Base-by-base conservation (phyloP, 1,140 invertebrate species). In the Dinoponera quadriceps region DNA sequence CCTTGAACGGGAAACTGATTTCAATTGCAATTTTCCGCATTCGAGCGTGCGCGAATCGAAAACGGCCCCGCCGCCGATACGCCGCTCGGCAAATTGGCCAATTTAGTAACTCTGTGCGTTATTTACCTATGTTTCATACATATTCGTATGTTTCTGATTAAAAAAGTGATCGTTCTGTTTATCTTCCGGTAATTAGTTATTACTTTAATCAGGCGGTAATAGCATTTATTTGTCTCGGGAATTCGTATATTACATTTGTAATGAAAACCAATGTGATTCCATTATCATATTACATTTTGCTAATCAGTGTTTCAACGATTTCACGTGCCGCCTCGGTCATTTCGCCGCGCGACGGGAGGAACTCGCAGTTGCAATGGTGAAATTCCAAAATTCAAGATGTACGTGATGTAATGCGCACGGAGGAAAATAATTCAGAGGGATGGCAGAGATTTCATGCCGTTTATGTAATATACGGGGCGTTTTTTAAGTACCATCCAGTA, bases 201-300 rank as follows among this genome's bases (percentile, higher is more conserved):
- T 80, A 69, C 48, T 80, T 80, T 80, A 80, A 80, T 80, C 51
- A 71, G 7, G 29, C 75, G n/a, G 33, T 71, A 80, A 80, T 69
- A 57, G 65, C 25, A 69, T 68, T 69, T 68, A 54, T 69, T 80
- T 44, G n/a, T 51, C 38, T 27, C 44, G 22, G 20, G 25, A 71
- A 33, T 80, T 69, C n/a, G n/a, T 55, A 78, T 55, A 54, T 66
- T 38, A 38, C n/a, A 66, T 65, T 25, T 14, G 49, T 54, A 63
- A 74, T 74, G 38, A 60, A 48, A 74, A 74, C 18, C 33, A 60
- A 74, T 74, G 22, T 14, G 38, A 65, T 51, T 62, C 44, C 44
- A 33, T 75, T 75, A 75, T 63, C n/a, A 51, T 48, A 33, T 75
- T 62, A 78, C 69, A 69, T 57, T 80, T 71, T n/a, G 57, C 69